A percentile compares a stretch with the other conserved stretches of the same genome.
Conservation (phyloP, 2,888 invertebrate species). For the Ochropleura leucogaster region DNA sequence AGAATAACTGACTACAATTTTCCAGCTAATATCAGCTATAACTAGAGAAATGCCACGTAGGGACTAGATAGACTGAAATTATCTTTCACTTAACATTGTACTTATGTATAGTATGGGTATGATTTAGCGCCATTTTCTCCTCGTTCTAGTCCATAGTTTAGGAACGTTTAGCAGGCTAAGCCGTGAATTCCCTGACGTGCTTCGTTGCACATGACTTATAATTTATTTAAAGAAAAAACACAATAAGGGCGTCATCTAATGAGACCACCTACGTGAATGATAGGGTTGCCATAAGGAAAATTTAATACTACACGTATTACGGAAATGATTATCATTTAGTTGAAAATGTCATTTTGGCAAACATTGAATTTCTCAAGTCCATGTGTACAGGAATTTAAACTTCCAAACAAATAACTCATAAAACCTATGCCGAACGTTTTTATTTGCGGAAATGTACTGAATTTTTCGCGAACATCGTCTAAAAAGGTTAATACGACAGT, state of each 20-base stretch:
- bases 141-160: constrained; percentile 75
- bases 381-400: not conserved
- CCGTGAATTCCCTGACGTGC: constrained; percentile 65
- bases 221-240: constrained; percentile 77
- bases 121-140: constrained; percentile 67
- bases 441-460: constrained; percentile 22
- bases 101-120: constrained; percentile 45
- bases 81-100: constrained; percentile 63
- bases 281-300: constrained; percentile 67
- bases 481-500: constrained; percentile 57
- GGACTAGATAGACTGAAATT: constrained; percentile 60
- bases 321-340: not conserved
- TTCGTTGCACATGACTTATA: constrained; percentile 73
- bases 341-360: not conserved
- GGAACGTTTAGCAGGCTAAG: constrained; percentile 72
- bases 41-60: constrained; percentile 48
- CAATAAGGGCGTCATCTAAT: constrained; percentile 80
- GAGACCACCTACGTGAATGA: constrained; percentile 81
- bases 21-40: constrained; percentile 50
- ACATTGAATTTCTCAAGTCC: not conserved
- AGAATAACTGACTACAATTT: constrained; percentile 55
- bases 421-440: constrained; percentile 20
- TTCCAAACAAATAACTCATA: not conserved
- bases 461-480: constrained; percentile 23
- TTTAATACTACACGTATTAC: not conserved